Percentiles rank a stretch among this genome's conserved stretches.
These are phyloP conservation scores for Caenorhabditis briggsae DNA, from an alignment of 1,140 invertebrate species.

Conservation along the genomic window DNA sequence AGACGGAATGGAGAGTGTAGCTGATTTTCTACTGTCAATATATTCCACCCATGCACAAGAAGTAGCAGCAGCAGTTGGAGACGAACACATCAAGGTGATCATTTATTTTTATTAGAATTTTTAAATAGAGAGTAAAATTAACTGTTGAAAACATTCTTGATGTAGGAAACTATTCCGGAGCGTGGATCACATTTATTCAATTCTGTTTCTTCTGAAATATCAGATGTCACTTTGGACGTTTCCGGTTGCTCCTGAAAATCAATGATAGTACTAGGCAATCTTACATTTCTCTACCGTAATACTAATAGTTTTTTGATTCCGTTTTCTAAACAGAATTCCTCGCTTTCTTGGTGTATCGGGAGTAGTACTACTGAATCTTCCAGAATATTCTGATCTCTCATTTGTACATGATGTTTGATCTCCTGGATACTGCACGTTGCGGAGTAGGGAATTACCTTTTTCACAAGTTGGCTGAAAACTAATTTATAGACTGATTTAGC, in stretches of 20 bases:
- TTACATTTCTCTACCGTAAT: background rate
- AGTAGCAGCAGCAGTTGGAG: conserved; percentile 19
- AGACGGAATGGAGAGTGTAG: conserved; percentile 38
- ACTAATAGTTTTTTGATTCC: background rate
- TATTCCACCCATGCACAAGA: conserved; percentile 32
- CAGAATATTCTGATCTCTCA: conserved; percentile 1
- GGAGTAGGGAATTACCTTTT: background rate
- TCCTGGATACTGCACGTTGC: background rate
- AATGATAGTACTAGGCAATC: background rate
- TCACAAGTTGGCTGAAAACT: background rate
- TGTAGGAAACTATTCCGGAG: conserved; percentile 10
- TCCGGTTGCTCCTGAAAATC: conserved; percentile 11
- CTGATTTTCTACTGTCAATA: conserved; percentile 8
- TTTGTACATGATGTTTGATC: background rate
- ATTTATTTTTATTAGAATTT: background rate
- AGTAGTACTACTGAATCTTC: background rate
- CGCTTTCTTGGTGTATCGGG: background rate
- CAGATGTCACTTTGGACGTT: background rate
- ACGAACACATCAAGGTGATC: conserved; percentile 29
- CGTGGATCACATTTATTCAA: conserved; percentile 30
- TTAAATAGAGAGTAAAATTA: background rate
- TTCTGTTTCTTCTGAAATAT: conserved; percentile 24
- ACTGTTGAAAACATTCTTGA: conserved; percentile 37
- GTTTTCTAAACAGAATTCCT: background rate
- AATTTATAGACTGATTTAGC: background rate